Conservation (phyloP, 2,113 vertebrate genomes). For the Cyprinodon brontotheroides region DNA sequence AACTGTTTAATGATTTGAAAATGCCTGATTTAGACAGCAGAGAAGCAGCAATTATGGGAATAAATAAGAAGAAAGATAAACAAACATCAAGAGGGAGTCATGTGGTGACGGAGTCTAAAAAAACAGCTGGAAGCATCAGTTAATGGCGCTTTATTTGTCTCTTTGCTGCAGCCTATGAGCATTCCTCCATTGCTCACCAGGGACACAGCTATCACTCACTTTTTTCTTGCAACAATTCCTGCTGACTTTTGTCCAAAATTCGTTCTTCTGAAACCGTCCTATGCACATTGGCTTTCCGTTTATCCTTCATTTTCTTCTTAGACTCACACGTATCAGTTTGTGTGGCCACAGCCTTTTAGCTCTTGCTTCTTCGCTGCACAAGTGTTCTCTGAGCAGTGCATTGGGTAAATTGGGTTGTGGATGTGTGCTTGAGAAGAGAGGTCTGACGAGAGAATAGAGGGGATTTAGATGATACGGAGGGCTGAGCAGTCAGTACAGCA, state of each 20-base stretch:
- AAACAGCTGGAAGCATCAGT: conserved; percentile 77
- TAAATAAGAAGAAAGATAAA: conserved; percentile 80
- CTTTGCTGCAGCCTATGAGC: conserved; percentile 63
- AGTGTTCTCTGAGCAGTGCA: conserved; percentile 38
- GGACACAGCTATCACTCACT: conserved; percentile 50
- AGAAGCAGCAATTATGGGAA: conserved; percentile 70
- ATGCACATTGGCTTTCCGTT: conserved; percentile 11
- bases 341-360: conserved; percentile 15
- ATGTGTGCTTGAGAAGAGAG: conserved; percentile 42
- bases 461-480: conserved; percentile 14
- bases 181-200: conserved; percentile 52
- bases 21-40: conserved; percentile 56
- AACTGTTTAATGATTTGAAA: conserved; percentile 57
- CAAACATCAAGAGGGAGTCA: conserved; percentile 78
- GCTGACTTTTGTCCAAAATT: conserved; percentile 22
- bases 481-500: conserved; percentile 43
- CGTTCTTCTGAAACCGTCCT: conserved; percentile 13
- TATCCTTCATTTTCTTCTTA: conserved; percentile 10
- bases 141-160: conserved; percentile 76
- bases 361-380: conserved; percentile 22
- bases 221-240: conserved; percentile 42
- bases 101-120: conserved; percentile 67
- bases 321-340: conserved; percentile 6
- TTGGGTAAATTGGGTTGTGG: conserved; percentile 56
- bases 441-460: conserved; percentile 19